phyloP scores from a whole-genome alignment of 1,140 invertebrate genomes.

The Lepidostoma basale region DNA sequence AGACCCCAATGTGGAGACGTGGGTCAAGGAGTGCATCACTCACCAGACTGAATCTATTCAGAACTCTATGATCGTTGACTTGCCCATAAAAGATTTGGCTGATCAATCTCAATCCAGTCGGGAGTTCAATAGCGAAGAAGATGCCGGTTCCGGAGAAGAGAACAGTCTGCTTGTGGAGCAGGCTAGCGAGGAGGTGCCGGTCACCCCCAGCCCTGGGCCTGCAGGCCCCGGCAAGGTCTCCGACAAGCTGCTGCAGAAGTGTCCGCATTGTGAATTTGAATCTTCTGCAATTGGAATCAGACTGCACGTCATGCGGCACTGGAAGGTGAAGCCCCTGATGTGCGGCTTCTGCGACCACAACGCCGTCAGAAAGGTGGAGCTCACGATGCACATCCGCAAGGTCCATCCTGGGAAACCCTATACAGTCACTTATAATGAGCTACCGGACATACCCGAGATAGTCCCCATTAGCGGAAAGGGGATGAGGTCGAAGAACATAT shows the following conservation, averaged over 20 bases:
- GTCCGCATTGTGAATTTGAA: constrained; percentile 23
- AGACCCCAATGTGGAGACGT: constrained; percentile 15
- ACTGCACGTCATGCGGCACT: constrained; percentile 26
- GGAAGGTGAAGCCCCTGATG: constrained; percentile 25
- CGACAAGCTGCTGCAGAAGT: background rate
- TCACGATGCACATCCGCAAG: constrained; percentile 5
- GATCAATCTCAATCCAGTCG: background rate
- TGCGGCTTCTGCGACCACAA: constrained; percentile 26
- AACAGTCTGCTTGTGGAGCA: background rate
- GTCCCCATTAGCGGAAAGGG: background rate
- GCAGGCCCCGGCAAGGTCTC: background rate
- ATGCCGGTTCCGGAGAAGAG: background rate
- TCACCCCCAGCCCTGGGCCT: background rate
- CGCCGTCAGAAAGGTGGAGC: constrained; percentile 1
- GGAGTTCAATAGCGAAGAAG: background rate
- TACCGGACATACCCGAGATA: constrained; percentile 24
- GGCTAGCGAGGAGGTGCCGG: background rate
- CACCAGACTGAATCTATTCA: constrained; percentile 2
- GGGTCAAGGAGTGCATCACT: constrained; percentile 21
- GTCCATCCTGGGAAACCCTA: background rate
- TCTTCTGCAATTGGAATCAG: background rate
- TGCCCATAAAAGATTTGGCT: no score
- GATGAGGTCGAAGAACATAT: background rate
- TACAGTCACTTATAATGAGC: constrained; percentile 4
- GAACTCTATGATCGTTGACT: background rate